phyloP scores from a whole-genome alignment of 2,797 vertebrate genomes.

The Mus spretus region DNA sequence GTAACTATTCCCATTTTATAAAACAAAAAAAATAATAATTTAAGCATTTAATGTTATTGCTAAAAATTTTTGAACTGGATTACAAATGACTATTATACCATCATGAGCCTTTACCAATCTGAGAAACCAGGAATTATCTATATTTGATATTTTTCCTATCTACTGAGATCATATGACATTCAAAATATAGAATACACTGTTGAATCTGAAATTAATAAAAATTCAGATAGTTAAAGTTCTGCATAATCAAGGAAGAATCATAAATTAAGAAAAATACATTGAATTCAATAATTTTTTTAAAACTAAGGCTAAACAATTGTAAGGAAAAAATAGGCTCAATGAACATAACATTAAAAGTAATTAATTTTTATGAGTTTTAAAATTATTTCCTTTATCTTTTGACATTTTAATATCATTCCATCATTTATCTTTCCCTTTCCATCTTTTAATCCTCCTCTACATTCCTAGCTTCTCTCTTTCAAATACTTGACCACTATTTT shows the following conservation, averaged over 20 bases:
- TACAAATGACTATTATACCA: background rate
- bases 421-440: background rate
- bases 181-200: background rate
- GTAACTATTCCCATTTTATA: background rate
- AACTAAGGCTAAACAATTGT: background rate
- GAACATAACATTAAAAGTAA: constrained; percentile 2
- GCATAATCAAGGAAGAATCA: background rate
- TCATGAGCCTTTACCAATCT: background rate
- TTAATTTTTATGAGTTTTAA: background rate
- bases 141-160: background rate
- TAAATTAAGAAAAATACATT: background rate
- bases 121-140: background rate
- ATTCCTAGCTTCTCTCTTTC: background rate
- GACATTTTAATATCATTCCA: background rate
- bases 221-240: background rate
- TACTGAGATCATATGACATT: background rate
- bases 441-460: background rate
- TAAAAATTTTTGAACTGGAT: background rate
- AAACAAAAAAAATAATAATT: background rate
- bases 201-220: background rate
- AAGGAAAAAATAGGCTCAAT: background rate
- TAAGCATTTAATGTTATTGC: background rate
- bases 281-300: background rate
- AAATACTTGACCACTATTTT: background rate
- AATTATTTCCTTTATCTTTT: background rate